Evolutionary conservation across 2,888 invertebrate species (phyloP).

Genomic region (Cyclophora albipunctata): DNA sequence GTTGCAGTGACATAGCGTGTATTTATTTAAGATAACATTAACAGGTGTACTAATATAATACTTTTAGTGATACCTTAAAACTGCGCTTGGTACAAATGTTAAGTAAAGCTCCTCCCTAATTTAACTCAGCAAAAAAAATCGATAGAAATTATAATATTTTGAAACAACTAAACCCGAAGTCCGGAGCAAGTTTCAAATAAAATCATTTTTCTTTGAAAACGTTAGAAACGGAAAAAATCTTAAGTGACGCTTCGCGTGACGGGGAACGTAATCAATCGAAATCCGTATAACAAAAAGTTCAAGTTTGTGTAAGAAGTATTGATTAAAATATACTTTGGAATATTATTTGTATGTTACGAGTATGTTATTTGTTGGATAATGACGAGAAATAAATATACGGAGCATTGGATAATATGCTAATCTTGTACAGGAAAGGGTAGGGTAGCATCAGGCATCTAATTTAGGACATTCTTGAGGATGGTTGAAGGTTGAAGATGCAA

Average conservation of each 20-base stretch:
- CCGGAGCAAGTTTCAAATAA: neutral
- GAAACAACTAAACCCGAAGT: neutral
- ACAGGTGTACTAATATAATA: too few relatives aligned
- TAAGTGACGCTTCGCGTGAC: slow-evolving; percentile 67
- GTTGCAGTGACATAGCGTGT: too few relatives aligned
- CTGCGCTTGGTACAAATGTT: too few relatives aligned
- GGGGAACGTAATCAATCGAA: slow-evolving; percentile 52
- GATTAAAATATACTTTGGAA: neutral
- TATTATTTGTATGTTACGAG: too few relatives aligned
- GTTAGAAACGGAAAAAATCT: slow-evolving; percentile 54
- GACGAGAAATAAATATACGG: neutral
- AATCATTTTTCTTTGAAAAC: slow-evolving; percentile 37
- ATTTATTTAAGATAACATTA: too few relatives aligned
- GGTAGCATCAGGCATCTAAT: neutral
- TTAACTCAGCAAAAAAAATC: too few relatives aligned
- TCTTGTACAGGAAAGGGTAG: neutral
- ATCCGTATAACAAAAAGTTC: slow-evolving; percentile 30
- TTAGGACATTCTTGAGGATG: too few relatives aligned
- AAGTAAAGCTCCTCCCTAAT: too few relatives aligned
- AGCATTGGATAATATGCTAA: neutral
- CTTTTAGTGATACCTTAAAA: too few relatives aligned
- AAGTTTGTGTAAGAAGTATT: slow-evolving; percentile 4
- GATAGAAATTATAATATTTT: slow-evolving; percentile 13
- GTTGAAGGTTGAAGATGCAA: too few relatives aligned
- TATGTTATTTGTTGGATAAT: too few relatives aligned